Evolutionary conservation across 2,888 invertebrate genomes (phyloP).

Genomic region (Drosophila merina): DNA sequence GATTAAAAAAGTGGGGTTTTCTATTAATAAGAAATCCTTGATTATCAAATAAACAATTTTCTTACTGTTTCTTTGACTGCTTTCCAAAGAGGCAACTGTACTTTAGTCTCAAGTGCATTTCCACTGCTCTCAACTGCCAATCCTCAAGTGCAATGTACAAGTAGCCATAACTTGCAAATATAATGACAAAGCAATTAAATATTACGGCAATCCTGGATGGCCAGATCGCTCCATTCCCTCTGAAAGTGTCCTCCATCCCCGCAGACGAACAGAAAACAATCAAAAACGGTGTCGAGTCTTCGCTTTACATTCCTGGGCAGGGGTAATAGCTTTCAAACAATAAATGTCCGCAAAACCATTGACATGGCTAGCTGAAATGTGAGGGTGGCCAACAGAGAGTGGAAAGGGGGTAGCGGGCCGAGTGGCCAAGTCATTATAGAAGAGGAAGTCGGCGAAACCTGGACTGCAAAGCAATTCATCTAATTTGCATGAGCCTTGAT

Average conservation of each 20-base stretch:
- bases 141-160: slow-evolving; percentile 33
- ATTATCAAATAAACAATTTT: too few relatives aligned
- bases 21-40: too few relatives aligned
- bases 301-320: slow-evolving; percentile 50
- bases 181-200: slow-evolving; percentile 78
- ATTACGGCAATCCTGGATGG: slow-evolving; percentile 75
- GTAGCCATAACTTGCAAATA: slow-evolving; percentile 78
- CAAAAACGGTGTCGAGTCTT: slow-evolving; percentile 80
- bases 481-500: slow-evolving; percentile 81
- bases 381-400: slow-evolving; percentile 46
- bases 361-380: slow-evolving; percentile 79
- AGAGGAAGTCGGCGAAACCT: slow-evolving; percentile 45
- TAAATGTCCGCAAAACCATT: slow-evolving; percentile 84
- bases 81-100: slow-evolving; percentile 55
- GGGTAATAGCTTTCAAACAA: slow-evolving; percentile 84
- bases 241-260: not conserved
- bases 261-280: slow-evolving; percentile 68
- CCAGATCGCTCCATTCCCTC: slow-evolving; percentile 26
- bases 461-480: slow-evolving; percentile 81
- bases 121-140: slow-evolving; percentile 40
- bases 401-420: slow-evolving; percentile 45
- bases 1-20: too few relatives aligned
- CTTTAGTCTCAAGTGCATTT: slow-evolving; percentile 55
- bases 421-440: slow-evolving; percentile 81
- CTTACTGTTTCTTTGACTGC: not conserved